phyloP scores from a whole-genome alignment of 1,140 invertebrate genomes.

The Pachypsylla venusta region DNA sequence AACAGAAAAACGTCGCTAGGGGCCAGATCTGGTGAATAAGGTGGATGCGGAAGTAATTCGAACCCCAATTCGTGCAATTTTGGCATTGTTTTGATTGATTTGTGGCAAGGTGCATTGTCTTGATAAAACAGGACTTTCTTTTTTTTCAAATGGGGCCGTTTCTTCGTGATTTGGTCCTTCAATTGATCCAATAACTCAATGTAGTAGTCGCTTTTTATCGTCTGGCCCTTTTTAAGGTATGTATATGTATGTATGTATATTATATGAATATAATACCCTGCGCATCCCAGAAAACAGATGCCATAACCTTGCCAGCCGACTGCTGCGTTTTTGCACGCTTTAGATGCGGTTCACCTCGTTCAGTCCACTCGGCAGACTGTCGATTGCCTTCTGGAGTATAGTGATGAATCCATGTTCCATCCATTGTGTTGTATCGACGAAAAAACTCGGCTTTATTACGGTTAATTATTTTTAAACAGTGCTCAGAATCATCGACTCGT shows the following conservation, averaged over 20 bases:
- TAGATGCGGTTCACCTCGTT: conserved; percentile 9
- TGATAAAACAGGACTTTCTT: conserved; percentile 7
- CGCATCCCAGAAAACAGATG: conserved; percentile 18
- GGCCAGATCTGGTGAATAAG: conserved; percentile 27
- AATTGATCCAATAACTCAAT: too few species aligned
- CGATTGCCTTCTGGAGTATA: conserved; percentile 23
- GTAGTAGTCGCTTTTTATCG: too few species aligned
- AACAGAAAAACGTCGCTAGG: conserved; percentile 29
- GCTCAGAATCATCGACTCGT: conserved; percentile 6
- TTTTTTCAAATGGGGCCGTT: background rate
- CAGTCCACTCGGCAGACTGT: conserved; percentile 17
- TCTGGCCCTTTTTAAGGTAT: too few species aligned
- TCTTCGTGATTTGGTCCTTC: too few species aligned
- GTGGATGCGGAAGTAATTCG: conserved; percentile 28
- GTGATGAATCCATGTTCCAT: conserved; percentile 25
- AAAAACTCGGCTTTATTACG: conserved; percentile 18
- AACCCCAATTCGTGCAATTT: conserved; percentile 23
- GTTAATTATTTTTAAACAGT: conserved; percentile 13
- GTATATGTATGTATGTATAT: conserved; percentile 12
- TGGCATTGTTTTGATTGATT: conserved; percentile 16
- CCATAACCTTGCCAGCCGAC: conserved; percentile 18
- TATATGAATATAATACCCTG: conserved; percentile 18
- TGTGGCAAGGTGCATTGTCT: conserved; percentile 20
- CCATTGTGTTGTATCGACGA: conserved; percentile 20
- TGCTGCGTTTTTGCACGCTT: conserved; percentile 12